A percentile compares a stretch with the other conserved stretches of the same genome.
phyloP scores from a whole-genome alignment of 2,797 vertebrate species.

The Rhinoraja longicauda region DNA sequence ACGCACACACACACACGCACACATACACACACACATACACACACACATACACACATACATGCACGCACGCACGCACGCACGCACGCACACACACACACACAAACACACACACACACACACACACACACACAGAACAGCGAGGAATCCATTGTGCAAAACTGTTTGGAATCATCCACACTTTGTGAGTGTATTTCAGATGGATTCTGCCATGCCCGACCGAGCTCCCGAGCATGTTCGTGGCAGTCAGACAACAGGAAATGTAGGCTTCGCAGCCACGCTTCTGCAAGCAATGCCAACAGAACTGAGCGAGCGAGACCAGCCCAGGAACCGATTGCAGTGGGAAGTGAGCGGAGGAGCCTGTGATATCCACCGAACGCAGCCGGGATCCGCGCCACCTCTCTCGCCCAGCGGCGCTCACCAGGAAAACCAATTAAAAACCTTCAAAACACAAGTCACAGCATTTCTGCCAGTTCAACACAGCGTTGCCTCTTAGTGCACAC shows the following conservation, averaged over 20 bases:
- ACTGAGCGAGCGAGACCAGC: neutral
- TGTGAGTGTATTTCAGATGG: neutral
- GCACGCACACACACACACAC: neutral
- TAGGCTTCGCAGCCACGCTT: neutral
- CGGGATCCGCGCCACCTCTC: conserved; percentile 13
- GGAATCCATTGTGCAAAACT: no score
- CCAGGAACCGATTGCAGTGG: conserved; percentile 15
- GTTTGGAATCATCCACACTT: neutral
- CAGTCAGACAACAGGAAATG: neutral
- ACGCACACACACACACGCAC: neutral
- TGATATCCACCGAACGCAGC: conserved; percentile 27
- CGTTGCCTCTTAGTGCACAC: neutral
- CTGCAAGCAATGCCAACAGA: neutral
- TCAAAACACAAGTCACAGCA: conserved; percentile 28
- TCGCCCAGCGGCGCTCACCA: conserved; percentile 21
- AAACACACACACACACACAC: neutral
- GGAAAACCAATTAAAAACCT: conserved; percentile 39
- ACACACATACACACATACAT: neutral
- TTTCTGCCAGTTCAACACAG: conserved; percentile 22
- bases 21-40: neutral
- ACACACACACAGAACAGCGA: neutral
- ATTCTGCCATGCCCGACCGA: neutral
- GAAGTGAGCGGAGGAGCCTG: conserved; percentile 9
- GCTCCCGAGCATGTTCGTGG: neutral
- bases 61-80: neutral